Conservation (phyloP, 2,797 vertebrate genomes). For the Orientallactaga sibirica region DNA sequence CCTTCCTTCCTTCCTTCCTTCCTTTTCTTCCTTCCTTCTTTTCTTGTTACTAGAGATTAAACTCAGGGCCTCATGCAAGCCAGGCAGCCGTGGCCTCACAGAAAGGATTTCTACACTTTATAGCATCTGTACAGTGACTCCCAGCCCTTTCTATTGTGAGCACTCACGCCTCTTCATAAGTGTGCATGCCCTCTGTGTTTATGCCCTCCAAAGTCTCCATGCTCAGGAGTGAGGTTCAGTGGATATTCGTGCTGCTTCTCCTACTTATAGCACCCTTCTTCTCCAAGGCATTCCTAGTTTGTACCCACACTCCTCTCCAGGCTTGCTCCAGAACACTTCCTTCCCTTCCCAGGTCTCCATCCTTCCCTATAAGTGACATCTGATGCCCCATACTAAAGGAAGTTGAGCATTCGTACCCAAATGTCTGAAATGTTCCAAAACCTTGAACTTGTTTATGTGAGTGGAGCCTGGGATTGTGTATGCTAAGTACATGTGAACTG, state of each 20-base stretch:
- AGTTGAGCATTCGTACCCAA: too few relatives aligned
- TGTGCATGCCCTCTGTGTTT: background rate
- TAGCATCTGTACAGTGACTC: background rate
- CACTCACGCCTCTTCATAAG: background rate
- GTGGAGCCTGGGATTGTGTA: background rate
- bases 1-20: too few relatives aligned
- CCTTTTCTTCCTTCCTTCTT: too few relatives aligned
- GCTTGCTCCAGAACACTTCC: background rate
- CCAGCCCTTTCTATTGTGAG: background rate
- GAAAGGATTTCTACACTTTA: background rate
- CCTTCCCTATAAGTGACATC: background rate
- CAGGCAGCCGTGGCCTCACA: background rate
- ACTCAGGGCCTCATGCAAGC: background rate
- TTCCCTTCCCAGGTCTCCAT: background rate
- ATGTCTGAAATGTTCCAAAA: background rate
- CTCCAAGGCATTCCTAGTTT: background rate
- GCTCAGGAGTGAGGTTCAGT: background rate
- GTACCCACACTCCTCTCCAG: too few relatives aligned
- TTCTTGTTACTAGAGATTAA: background rate
- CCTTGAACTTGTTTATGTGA: background rate
- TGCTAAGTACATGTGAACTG: fast-evolving
- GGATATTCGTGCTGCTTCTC: background rate
- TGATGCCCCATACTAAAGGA: background rate
- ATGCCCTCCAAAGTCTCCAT: background rate
- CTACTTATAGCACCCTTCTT: background rate